Percentiles rank a stretch among this genome's conserved stretches.
Conservation (phyloP, 2,888 invertebrate genomes). For the Troides aeacus region DNA sequence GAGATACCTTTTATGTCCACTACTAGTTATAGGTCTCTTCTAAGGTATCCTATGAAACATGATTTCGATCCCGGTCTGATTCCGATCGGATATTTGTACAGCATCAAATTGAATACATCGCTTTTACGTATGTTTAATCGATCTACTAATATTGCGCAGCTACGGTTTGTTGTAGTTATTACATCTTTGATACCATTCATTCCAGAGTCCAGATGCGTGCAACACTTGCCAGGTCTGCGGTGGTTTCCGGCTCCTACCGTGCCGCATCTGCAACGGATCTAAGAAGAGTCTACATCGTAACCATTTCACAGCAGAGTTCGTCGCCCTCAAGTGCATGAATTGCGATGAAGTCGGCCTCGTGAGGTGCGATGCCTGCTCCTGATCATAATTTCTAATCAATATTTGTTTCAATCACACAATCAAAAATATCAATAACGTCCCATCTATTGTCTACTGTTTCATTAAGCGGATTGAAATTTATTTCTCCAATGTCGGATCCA, state of each 20-base stretch:
- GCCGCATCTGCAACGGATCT: conserved; percentile 95
- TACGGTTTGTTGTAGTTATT: not conserved
- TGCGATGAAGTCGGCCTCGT: conserved; percentile 97
- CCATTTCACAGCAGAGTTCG: conserved; percentile 96
- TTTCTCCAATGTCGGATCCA: too few relatives aligned
- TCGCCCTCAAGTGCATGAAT: conserved; percentile 96
- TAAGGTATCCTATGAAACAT: too few relatives aligned
- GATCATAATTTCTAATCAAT: conserved; percentile 29
- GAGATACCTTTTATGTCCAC: too few relatives aligned
- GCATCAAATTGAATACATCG: too few relatives aligned
- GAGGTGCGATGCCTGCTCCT: conserved; percentile 90
- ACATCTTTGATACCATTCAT: conserved; percentile 38
- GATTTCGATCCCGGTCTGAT: too few relatives aligned
- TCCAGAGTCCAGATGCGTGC: conserved; percentile 89
- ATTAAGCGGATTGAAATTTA: too few relatives aligned
- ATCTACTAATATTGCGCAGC: too few relatives aligned
- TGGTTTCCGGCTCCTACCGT: conserved; percentile 94
- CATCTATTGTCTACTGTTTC: not conserved
- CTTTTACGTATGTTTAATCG: too few relatives aligned
- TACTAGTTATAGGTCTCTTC: too few relatives aligned
- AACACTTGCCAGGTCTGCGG: conserved; percentile 94
- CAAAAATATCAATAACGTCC: not conserved
- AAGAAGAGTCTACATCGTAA: conserved; percentile 97
- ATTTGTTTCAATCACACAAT: not conserved
- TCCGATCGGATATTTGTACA: too few relatives aligned